Evolutionary conservation across 2,113 vertebrate genomes (phyloP), one percentile per base, ranked within the genome.

Genomic region (Acrocephalus arundinaceus): DNA sequence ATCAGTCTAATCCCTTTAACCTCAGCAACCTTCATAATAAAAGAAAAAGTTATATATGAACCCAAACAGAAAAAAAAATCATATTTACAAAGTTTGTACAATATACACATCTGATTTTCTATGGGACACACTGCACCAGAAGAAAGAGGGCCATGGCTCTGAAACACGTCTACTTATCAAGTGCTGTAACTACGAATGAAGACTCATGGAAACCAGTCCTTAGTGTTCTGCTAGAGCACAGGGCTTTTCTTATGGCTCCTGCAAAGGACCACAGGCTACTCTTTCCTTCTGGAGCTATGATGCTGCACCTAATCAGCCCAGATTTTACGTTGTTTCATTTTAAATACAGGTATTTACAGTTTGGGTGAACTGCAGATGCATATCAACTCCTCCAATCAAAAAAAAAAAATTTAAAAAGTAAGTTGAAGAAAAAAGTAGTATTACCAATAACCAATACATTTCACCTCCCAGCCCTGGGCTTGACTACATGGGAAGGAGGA

Each of bases 71-170:
- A 95, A 94, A 93, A 92, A 86, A 97, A 94, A 92, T 43, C 94
- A 3, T 98, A 98, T 98, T 98, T 98, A 98, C 98, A 98, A 97
- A 97, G 97, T 98, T 98, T 98, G 97, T 98, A 98, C 98, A 98
- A 98, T 98, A 98, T 98, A 98, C 98, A 98, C 98, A 98, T 98
- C 97, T 97, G 97, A 96, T 98, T 97, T 97, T 98, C 97, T 97
- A 97, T 94, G 97, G 98, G 98, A 98, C 97, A 97, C 97, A 88
- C 97, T 95, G 95, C 97, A 97, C 96, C 97, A 97, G 97, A 98
- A 97, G 98, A 98, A 98, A 98, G 97, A 98, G 96, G 97, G 96
- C 95, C 98, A 97, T 97, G 97, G 98, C 97, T 98, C 97, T 96
- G 97, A 97, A 91, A 94, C 94, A 97, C 94, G 97, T 98, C 97